phyloP scores from a whole-genome alignment of 35 echinoderm and acorn worm species.

The Patiria miniata region DNA sequence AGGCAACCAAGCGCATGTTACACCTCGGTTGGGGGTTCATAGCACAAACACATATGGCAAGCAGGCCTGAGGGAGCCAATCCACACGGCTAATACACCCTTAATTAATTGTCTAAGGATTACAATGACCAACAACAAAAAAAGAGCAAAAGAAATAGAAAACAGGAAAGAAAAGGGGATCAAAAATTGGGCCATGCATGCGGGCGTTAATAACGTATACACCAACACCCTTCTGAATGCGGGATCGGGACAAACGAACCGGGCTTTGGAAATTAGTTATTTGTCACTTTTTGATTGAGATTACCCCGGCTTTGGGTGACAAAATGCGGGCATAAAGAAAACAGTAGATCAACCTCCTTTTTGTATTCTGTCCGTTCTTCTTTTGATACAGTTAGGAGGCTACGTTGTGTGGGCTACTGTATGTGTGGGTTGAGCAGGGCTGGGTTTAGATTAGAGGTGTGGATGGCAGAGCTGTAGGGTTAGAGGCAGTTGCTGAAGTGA shows the following conservation, averaged over 20 bases:
- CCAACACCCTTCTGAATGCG: background rate
- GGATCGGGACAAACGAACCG: slow-evolving; percentile 1
- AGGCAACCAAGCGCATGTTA: background rate
- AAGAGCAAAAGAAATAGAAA: background rate
- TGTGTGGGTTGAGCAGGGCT: too few species aligned
- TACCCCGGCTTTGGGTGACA: slow-evolving; percentile 1
- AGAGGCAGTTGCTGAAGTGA: too few species aligned
- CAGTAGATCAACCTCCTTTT: background rate
- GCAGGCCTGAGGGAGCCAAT: background rate
- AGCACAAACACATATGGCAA: slow-evolving; percentile 1
- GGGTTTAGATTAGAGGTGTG: too few species aligned
- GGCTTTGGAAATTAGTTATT: slow-evolving; percentile 10
- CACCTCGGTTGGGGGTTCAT: background rate
- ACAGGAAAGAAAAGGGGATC: background rate
- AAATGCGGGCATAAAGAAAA: background rate
- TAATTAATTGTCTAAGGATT: slow-evolving; percentile 13
- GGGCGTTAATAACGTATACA: background rate
- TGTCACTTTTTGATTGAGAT: slow-evolving; percentile 28
- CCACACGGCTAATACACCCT: slow-evolving; percentile 10
- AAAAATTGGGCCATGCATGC: slow-evolving; percentile 15
- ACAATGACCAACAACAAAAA: background rate
- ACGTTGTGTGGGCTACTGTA: too few species aligned
- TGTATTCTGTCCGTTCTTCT: background rate
- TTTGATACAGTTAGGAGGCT: background rate
- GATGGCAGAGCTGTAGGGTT: too few species aligned